Evolutionary conservation across 2,113 vertebrate genomes (phyloP).

Genomic region (Podilymbus podiceps): DNA sequence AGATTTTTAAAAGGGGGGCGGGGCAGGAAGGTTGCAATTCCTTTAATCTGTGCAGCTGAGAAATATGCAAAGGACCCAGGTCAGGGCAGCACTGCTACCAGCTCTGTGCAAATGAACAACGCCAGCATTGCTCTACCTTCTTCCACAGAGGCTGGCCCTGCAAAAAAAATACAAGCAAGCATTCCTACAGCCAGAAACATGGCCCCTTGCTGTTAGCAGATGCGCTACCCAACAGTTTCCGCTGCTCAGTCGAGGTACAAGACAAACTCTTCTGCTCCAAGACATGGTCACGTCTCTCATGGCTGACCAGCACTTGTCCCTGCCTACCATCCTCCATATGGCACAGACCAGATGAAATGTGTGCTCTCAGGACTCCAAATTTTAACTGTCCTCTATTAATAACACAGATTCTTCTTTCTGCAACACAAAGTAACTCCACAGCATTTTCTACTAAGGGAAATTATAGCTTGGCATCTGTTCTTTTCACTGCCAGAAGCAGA

Average conservation of each 20-base stretch:
- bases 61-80: neutral
- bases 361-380: neutral
- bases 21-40: neutral
- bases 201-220: neutral
- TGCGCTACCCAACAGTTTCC: neutral
- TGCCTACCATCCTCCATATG: neutral
- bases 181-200: neutral
- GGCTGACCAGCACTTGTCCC: neutral
- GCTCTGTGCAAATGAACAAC: neutral
- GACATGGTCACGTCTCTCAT: neutral
- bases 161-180: neutral
- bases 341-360: neutral
- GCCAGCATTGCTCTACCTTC: neutral
- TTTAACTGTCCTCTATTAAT: slow-evolving; percentile 50
- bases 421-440: slow-evolving; percentile 53
- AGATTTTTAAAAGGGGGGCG: neutral
- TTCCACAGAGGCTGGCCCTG: neutral
- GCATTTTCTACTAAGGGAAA: slow-evolving; percentile 57
- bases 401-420: slow-evolving; percentile 5
- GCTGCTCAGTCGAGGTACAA: neutral
- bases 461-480: slow-evolving; percentile 67
- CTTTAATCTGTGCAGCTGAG: neutral
- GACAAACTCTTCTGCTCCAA: neutral
- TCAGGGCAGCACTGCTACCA: neutral
- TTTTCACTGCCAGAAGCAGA: slow-evolving; percentile 68